phyloP scores from a whole-genome alignment of 2,888 invertebrate genomes.

The Agyllia agylla region DNA sequence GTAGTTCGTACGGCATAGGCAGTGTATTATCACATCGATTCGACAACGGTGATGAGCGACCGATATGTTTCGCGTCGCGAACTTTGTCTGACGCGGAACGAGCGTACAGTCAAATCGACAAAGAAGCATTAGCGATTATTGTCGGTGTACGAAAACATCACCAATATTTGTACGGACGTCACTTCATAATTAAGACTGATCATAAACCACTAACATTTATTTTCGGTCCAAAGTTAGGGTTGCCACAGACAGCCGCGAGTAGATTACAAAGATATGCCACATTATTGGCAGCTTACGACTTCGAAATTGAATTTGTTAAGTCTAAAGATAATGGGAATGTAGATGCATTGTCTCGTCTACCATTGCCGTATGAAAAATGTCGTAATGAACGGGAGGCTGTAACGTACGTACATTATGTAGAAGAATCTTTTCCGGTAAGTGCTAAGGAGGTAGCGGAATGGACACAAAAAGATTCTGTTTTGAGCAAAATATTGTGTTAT shows the following conservation, averaged over 20 bases:
- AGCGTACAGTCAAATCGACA: slow-evolving; percentile 75
- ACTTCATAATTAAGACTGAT: slow-evolving; percentile 81
- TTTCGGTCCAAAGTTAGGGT: slow-evolving; percentile 79
- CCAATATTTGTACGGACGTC: slow-evolving; percentile 76
- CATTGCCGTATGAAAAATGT: slow-evolving; percentile 20
- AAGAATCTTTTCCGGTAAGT: slow-evolving; percentile 21
- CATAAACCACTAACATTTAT: slow-evolving; percentile 83
- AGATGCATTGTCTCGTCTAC: slow-evolving; percentile 69
- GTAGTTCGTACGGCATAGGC: slow-evolving; percentile 62
- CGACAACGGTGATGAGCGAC: slow-evolving; percentile 64
- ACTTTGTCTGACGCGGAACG: slow-evolving; percentile 71
- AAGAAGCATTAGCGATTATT: slow-evolving; percentile 76
- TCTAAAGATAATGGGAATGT: slow-evolving; percentile 58
- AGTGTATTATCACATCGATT: slow-evolving; percentile 71
- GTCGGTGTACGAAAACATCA: slow-evolving; percentile 72
- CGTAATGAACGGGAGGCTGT: background rate
- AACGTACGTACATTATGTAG: slow-evolving; percentile 1
- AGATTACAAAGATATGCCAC: slow-evolving; percentile 80
- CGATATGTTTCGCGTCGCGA: slow-evolving; percentile 74
- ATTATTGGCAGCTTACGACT: slow-evolving; percentile 80
- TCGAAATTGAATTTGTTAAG: slow-evolving; percentile 63
- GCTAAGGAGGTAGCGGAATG: background rate
- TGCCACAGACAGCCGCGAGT: slow-evolving; percentile 80
- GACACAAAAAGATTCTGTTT: slow-evolving; percentile 10
- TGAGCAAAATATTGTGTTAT: slow-evolving; percentile 5